These are phyloP conservation scores for Alaudala cheleensis DNA, from an alignment of 2,113 vertebrate genomes.

Conservation along the genomic window DNA sequence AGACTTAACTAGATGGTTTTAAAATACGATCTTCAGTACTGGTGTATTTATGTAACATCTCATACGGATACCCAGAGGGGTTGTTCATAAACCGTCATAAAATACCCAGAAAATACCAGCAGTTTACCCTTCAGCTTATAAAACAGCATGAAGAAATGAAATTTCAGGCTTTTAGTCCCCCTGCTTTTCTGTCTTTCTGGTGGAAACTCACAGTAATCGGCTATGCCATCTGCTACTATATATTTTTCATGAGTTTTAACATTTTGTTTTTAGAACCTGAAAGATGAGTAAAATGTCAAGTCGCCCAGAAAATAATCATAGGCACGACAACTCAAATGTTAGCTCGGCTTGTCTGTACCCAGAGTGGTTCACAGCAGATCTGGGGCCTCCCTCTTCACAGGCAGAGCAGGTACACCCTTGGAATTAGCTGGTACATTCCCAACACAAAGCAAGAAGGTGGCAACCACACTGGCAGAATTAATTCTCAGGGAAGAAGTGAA, in stretches of 20 bases:
- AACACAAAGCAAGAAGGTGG: accelerated
- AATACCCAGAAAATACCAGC: not conserved
- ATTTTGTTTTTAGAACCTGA: slow-evolving; percentile 74
- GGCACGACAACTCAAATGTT: slow-evolving; percentile 64
- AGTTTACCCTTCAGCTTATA: slow-evolving; percentile 16
- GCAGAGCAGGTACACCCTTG: not conserved
- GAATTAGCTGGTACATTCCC: not conserved
- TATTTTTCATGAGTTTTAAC: slow-evolving; percentile 62
- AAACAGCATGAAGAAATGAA: slow-evolving; percentile 42
- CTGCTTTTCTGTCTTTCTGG: not conserved
- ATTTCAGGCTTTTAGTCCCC: not conserved
- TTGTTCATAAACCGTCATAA: slow-evolving; percentile 1
- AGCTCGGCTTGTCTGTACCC: slow-evolving; percentile 30
- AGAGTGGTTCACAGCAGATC: not conserved
- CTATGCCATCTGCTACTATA: slow-evolving; percentile 61
- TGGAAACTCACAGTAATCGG: slow-evolving; percentile 37
- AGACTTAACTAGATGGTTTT: not conserved
- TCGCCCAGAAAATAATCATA: slow-evolving; percentile 66
- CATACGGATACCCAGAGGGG: not conserved
- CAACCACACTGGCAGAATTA: not conserved
- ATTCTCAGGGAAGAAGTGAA: not conserved
- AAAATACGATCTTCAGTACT: not conserved
- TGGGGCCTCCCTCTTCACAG: not conserved
- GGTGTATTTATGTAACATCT: not conserved
- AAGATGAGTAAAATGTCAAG: slow-evolving; percentile 71